These are phyloP conservation scores for Dynastes tityus DNA, from an alignment of 2,888 invertebrate genomes.

Conservation along the genomic window DNA sequence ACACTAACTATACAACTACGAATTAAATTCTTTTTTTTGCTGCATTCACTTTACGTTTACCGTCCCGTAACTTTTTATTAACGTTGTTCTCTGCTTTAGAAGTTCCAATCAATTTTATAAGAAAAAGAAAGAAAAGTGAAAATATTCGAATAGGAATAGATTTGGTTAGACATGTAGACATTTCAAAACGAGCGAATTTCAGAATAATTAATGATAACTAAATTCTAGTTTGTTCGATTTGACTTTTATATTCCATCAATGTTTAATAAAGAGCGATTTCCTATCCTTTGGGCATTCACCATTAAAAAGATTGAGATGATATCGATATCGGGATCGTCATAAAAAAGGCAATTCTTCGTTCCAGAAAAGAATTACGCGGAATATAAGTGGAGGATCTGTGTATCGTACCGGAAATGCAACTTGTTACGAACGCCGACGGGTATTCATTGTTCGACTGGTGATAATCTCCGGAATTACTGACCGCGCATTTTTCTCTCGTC, in stretches of 20 bases:
- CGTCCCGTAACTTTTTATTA: no score
- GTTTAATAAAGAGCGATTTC: not conserved
- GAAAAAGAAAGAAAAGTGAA: no score
- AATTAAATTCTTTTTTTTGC: no score
- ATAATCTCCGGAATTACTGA: slow-evolving; percentile 56
- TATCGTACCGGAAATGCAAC: slow-evolving; percentile 53
- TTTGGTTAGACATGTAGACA: no score
- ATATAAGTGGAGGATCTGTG: slow-evolving; percentile 46
- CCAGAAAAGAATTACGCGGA: slow-evolving; percentile 26
- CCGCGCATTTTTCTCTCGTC: slow-evolving; percentile 55
- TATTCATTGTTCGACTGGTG: slow-evolving; percentile 53
- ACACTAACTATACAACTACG: no score
- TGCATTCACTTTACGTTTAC: no score
- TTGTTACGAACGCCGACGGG: slow-evolving; percentile 50
- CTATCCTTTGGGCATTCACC: not conserved
- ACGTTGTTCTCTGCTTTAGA: no score
- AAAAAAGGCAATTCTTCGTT: not conserved
- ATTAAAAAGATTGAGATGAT: not conserved
- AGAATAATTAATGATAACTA: no score
- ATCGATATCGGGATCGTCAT: not conserved
- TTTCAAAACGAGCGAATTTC: no score
- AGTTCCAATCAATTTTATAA: no score
- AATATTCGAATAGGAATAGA: no score
- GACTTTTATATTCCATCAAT: not conserved
- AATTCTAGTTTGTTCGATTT: not conserved